These are phyloP conservation scores for Accipiter virgatus DNA, from an alignment of 2,113 vertebrate genomes.

Conservation along the genomic window DNA sequence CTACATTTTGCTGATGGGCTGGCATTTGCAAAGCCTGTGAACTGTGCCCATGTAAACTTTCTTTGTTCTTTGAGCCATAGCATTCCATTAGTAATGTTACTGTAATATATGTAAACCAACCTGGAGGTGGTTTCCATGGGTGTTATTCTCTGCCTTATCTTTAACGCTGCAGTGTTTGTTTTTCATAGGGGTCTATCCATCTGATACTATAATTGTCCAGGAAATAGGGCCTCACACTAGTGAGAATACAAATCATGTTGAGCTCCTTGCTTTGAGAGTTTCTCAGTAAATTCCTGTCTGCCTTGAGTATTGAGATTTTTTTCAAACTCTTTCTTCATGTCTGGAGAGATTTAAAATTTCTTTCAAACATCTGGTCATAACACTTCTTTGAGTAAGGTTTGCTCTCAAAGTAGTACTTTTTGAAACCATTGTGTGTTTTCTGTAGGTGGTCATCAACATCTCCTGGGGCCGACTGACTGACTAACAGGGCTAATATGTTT, in stretches of 20 bases:
- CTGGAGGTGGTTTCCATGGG: neutral
- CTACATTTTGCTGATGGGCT: neutral
- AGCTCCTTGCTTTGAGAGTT: neutral
- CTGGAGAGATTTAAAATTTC: neutral
- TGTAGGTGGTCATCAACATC: neutral
- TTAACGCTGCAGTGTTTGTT: neutral
- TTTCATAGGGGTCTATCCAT: neutral
- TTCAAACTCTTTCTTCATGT: neutral
- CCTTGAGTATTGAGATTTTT: neutral
- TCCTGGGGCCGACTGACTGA: neutral
- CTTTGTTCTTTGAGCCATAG: accelerated
- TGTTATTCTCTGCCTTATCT: neutral
- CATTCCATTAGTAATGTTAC: neutral
- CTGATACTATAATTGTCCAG: neutral
- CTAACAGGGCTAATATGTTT: neutral
- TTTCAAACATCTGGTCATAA: neutral
- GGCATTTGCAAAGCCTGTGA: neutral
- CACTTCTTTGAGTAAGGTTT: neutral
- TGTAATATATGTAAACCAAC: neutral
- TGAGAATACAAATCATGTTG: neutral
- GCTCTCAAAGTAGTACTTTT: neutral
- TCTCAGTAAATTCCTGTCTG: neutral
- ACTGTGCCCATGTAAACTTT: neutral
- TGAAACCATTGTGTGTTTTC: neutral
- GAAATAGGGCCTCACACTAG: neutral